Evolutionary conservation across 2,888 invertebrate genomes (phyloP).

Genomic region (Mesoligia furuncula): DNA sequence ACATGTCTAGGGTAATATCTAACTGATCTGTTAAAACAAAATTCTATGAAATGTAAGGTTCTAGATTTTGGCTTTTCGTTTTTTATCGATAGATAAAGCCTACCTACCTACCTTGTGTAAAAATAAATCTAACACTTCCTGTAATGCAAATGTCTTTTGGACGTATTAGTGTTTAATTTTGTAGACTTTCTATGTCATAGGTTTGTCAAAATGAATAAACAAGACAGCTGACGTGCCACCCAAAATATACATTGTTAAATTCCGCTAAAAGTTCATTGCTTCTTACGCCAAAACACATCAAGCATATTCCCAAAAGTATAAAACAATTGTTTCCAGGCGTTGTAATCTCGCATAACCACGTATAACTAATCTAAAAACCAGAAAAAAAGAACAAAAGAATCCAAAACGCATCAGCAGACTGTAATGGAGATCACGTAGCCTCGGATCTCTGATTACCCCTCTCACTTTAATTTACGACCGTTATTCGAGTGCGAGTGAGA

Average conservation of each 20-base stretch:
- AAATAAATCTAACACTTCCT: no score
- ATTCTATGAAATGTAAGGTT: neutral
- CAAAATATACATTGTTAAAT: constrained; percentile 38
- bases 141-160: neutral
- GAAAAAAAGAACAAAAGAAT: constrained; percentile 83
- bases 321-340: constrained; percentile 66
- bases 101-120: no score
- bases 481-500: constrained; percentile 82
- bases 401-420: constrained; percentile 83
- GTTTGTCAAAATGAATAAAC: neutral
- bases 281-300: constrained; percentile 53
- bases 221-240: neutral
- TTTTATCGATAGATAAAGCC: no score
- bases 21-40: no score
- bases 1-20: no score
- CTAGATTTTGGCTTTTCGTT: no score
- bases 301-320: constrained; percentile 60
- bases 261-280: constrained; percentile 29
- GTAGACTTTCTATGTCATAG: neutral
- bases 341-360: constrained; percentile 79
- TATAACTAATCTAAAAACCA: constrained; percentile 81
- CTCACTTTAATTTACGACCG: constrained; percentile 82
- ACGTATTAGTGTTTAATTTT: neutral
- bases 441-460: constrained; percentile 82
- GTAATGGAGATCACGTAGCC: constrained; percentile 89